Evolutionary conservation across 23 tunicate species (phyloP).

Genomic region (Trididemnum clinides): DNA sequence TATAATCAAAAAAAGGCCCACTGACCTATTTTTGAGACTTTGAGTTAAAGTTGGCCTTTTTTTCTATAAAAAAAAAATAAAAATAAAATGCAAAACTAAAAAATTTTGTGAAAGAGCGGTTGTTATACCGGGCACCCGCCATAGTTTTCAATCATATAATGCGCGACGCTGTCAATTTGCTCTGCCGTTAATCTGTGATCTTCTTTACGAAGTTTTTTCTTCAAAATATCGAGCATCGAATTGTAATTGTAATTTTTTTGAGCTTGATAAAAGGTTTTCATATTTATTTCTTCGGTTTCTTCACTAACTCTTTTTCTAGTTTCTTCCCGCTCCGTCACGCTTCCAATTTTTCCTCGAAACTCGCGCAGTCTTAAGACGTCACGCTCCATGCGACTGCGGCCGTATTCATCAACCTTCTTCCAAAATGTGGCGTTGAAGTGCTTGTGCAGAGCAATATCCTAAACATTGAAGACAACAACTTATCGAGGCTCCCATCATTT

Average conservation of each 20-base stretch:
- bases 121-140: background rate
- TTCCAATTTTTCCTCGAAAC: conserved; percentile 9
- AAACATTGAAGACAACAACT: background rate
- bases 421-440: conserved; percentile 72
- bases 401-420: conserved; percentile 69
- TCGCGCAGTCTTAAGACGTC: conserved; percentile 34
- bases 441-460: conserved; percentile 50
- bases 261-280: background rate
- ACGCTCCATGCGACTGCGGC: conserved; percentile 39
- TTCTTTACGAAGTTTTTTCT: background rate
- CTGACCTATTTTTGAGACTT: no score
- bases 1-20: no score
- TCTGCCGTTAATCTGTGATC: background rate
- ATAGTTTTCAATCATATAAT: background rate
- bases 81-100: background rate
- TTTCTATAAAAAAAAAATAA: no score
- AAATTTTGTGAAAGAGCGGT: background rate
- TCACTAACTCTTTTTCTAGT: no score
- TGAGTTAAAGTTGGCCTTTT: no score
- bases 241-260: background rate
- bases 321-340: no score
- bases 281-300: background rate
- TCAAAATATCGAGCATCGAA: background rate
- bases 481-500: no score
- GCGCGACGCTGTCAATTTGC: background rate